Conservation (phyloP, 2,888 invertebrate genomes). For the Tuberolachnus salignus region DNA sequence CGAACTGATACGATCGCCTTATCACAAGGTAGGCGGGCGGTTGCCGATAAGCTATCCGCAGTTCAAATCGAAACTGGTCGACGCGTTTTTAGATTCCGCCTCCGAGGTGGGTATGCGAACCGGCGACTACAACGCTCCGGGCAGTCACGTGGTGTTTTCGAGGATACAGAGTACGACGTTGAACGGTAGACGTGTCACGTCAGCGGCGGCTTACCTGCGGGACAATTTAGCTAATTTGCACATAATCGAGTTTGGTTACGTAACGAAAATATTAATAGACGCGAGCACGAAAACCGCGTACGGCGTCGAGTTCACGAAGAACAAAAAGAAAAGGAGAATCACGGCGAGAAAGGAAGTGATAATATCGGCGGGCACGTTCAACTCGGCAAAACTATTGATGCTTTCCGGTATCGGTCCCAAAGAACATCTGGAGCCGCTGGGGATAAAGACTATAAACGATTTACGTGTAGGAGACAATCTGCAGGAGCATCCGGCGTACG, state of each 20-base stretch:
- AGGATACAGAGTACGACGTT: constrained; percentile 66
- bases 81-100: constrained; percentile 72
- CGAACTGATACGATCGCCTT: constrained; percentile 58
- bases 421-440: constrained; percentile 66
- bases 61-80: constrained; percentile 67
- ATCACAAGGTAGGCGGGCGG: constrained; percentile 51
- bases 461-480: constrained; percentile 56
- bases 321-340: constrained; percentile 61
- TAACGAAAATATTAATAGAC: constrained; percentile 61
- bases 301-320: constrained; percentile 64
- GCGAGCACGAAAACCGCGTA: constrained; percentile 62
- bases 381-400: constrained; percentile 76
- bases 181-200: constrained; percentile 65
- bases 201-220: constrained; percentile 69
- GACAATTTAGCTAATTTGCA: constrained; percentile 61
- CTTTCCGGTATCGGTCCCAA: constrained; percentile 71
- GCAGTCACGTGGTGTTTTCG: constrained; percentile 63
- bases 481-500: constrained; percentile 64
- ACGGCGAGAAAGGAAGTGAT: constrained; percentile 68
- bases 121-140: constrained; percentile 65
- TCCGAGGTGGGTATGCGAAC: constrained; percentile 67
- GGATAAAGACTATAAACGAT: constrained; percentile 61
- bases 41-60: constrained; percentile 37
- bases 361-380: constrained; percentile 76
- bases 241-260: constrained; percentile 61